Conservation (phyloP, 2,797 vertebrate species). For the Uromys caudimaculatus region DNA sequence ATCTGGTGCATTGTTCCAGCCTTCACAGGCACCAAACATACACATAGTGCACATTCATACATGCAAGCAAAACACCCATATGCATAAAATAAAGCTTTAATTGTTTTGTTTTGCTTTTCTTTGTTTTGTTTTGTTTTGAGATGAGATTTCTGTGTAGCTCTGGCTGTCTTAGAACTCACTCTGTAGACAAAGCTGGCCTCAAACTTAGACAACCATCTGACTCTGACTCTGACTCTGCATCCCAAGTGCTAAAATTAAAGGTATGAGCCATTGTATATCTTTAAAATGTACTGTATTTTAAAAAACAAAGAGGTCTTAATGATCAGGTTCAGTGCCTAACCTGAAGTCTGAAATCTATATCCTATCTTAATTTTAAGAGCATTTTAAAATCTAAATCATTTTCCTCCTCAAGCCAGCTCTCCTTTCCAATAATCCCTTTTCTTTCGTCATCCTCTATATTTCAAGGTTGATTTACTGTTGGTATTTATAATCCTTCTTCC, state of each 20-base stretch:
- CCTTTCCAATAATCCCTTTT: background rate
- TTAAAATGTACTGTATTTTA: background rate
- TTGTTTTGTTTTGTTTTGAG: background rate
- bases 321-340: background rate
- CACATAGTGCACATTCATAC: background rate
- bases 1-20: background rate
- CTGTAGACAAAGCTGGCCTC: background rate
- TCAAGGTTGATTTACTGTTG: background rate
- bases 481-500: background rate
- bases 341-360: background rate
- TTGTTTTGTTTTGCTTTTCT: background rate
- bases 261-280: background rate
- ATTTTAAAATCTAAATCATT: slow-evolving; percentile 28
- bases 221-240: background rate
- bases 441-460: background rate
- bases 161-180: background rate
- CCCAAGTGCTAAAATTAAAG: background rate
- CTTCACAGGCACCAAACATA: background rate
- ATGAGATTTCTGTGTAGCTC: background rate
- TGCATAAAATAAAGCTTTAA: background rate
- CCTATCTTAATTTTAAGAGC: background rate
- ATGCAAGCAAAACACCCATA: background rate
- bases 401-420: slow-evolving; percentile 3
- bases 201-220: background rate
- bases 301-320: background rate